Evolutionary conservation across 2,113 vertebrate species (phyloP).

Genomic region (Butorides virescens): DNA sequence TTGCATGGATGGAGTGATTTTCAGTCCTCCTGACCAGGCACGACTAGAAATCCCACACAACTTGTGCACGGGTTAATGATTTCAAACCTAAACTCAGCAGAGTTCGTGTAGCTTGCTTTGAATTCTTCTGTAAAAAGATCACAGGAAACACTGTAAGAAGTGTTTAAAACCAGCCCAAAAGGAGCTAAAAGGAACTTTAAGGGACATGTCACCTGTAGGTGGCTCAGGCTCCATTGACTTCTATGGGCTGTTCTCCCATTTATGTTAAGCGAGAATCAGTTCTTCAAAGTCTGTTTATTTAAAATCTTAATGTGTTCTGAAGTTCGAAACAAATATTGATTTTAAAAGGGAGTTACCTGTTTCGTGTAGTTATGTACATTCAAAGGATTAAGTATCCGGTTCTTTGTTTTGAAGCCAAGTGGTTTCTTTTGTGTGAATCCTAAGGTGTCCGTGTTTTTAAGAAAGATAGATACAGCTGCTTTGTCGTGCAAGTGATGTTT

Average conservation of each 20-base stretch:
- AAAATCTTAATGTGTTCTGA: background rate
- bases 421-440: background rate
- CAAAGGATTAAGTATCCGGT: background rate
- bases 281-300: background rate
- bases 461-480: background rate
- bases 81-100: background rate
- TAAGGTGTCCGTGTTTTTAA: background rate
- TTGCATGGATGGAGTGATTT: background rate
- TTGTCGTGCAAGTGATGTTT: background rate
- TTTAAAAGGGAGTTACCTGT: background rate
- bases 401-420: background rate
- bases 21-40: background rate
- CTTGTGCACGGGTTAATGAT: background rate
- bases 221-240: background rate
- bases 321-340: background rate
- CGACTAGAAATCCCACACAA: background rate
- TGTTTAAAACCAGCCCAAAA: background rate
- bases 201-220: background rate
- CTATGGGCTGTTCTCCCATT: background rate
- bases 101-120: background rate
- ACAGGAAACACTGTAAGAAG: background rate
- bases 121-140: background rate
- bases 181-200: background rate
- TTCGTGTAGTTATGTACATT: background rate
- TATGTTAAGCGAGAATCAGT: background rate